Percentiles rank a stretch among this genome's conserved stretches.
These are phyloP conservation scores for Notoglanidium macrostoma DNA, from an alignment of 2,797 vertebrate species.

Conservation along the genomic window DNA sequence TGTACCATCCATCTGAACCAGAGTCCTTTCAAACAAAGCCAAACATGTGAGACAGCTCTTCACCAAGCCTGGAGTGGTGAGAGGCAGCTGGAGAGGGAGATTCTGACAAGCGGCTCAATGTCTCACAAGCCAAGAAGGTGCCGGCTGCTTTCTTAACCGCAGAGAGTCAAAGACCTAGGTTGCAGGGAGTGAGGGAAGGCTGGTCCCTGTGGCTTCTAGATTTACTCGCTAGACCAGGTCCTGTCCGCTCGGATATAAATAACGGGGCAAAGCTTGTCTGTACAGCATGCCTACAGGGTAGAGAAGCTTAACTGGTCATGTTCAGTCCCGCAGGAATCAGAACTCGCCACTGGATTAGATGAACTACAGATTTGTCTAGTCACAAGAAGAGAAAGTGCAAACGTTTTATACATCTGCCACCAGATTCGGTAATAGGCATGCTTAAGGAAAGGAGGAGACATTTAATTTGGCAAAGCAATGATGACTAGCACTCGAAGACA, in stretches of 20 bases:
- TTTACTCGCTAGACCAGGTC: slow-evolving; percentile 58
- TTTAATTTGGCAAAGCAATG: slow-evolving; percentile 25
- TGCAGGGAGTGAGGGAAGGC: slow-evolving; percentile 47
- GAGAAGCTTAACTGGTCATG: slow-evolving; percentile 52
- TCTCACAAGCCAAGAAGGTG: slow-evolving; percentile 45
- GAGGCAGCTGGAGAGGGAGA: slow-evolving; percentile 28
- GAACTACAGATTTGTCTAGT: slow-evolving; percentile 29
- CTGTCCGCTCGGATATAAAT: slow-evolving; percentile 59
- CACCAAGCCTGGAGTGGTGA: slow-evolving; percentile 19
- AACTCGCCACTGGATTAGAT: slow-evolving; percentile 33
- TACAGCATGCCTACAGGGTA: slow-evolving; percentile 46
- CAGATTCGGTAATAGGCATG: not conserved
- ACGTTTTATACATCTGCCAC: not conserved
- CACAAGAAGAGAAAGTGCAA: not conserved
- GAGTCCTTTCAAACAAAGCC: slow-evolving; percentile 53
- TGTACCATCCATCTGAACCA: slow-evolving; percentile 51
- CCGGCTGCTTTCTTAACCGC: slow-evolving; percentile 44
- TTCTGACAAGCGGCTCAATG: slow-evolving; percentile 42
- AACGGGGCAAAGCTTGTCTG: slow-evolving; percentile 37
- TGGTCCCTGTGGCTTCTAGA: slow-evolving; percentile 53
- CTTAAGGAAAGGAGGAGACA: not conserved
- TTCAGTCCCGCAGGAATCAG: slow-evolving; percentile 24
- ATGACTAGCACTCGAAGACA: not conserved
- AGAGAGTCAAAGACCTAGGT: slow-evolving; percentile 48
- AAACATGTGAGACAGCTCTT: slow-evolving; percentile 15